phyloP scores from a whole-genome alignment of 2,113 vertebrate species.

The Otis tarda region DNA sequence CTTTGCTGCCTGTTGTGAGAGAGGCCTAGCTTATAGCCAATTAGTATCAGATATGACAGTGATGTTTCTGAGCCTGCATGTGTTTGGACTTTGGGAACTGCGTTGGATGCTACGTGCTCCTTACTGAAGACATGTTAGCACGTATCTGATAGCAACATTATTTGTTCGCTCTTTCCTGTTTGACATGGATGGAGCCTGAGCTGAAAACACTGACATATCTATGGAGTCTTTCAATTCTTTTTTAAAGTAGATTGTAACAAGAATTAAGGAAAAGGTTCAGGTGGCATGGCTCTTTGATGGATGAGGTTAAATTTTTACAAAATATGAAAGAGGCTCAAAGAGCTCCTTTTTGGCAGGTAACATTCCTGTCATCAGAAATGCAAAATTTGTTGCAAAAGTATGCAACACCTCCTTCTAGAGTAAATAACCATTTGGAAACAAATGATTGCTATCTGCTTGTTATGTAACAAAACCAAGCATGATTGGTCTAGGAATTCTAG shows the following conservation, averaged over 20 bases:
- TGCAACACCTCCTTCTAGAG: not conserved
- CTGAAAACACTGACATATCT: not conserved
- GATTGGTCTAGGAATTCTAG: not conserved
- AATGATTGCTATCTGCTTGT: not conserved
- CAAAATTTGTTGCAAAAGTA: not conserved
- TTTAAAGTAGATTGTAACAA: not conserved
- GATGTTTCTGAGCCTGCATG: not conserved
- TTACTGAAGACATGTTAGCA: not conserved
- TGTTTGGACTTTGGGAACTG: not conserved
- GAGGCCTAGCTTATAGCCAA: not conserved
- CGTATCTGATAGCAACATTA: not conserved
- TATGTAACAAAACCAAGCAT: not conserved
- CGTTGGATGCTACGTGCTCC: not conserved
- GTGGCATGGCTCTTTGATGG: not conserved
- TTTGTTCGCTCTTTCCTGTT: not conserved
- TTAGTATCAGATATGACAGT: conserved; percentile 17
- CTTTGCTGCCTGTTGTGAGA: not conserved
- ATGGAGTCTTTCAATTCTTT: not conserved
- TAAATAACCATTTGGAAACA: not conserved
- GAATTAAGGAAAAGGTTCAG: not conserved
- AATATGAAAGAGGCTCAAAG: not conserved
- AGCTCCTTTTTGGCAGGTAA: not conserved
- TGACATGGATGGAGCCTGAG: not conserved
- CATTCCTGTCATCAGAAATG: not conserved
- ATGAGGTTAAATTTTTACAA: not conserved